These are phyloP conservation scores for Tortricodes alternella DNA, from an alignment of 2,888 invertebrate species.

Conservation along the genomic window DNA sequence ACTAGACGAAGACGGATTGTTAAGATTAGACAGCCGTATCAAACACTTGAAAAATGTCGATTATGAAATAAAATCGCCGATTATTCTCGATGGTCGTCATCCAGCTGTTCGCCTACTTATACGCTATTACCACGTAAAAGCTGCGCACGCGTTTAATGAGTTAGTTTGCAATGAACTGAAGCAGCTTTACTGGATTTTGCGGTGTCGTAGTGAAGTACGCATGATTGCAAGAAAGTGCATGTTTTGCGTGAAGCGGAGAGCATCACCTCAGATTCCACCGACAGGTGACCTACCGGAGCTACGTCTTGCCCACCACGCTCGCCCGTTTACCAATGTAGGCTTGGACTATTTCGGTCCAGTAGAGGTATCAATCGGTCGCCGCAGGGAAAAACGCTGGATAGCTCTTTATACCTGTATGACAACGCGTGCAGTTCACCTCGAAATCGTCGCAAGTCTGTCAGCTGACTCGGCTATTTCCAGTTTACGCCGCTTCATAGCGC, in stretches of 20 bases:
- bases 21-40: background rate
- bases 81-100: conserved; percentile 1
- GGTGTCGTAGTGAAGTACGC: background rate
- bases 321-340: background rate
- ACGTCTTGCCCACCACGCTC: background rate
- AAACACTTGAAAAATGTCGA: background rate
- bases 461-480: background rate
- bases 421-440: background rate
- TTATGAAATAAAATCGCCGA: background rate
- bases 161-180: background rate
- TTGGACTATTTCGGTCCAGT: background rate
- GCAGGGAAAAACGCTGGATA: background rate
- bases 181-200: background rate
- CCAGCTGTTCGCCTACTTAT: background rate
- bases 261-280: background rate
- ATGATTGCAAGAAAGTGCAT: background rate
- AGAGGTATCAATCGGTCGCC: background rate
- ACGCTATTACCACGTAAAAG: background rate
- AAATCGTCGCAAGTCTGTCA: background rate
- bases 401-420: background rate
- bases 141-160: background rate
- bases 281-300: background rate
- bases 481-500: background rate
- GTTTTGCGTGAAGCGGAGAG: background rate
- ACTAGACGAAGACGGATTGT: background rate